These are phyloP conservation scores for Alloscopus bannaensis DNA, from an alignment of 2,888 invertebrate species.

Conservation along the genomic window DNA sequence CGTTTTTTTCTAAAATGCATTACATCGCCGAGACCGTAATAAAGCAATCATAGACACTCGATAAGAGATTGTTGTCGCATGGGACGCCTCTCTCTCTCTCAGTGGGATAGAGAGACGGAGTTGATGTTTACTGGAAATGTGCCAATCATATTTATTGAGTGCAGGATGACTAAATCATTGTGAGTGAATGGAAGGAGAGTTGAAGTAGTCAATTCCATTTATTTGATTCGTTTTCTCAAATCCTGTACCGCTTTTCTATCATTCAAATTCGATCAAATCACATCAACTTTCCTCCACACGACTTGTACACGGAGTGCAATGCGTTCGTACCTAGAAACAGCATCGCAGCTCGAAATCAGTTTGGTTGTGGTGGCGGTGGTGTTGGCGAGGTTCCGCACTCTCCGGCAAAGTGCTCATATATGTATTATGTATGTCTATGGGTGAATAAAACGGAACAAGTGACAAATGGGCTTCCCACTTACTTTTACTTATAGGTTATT, in stretches of 20 bases:
- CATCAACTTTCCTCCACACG: slow-evolving; percentile 44
- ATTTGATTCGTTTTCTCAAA: slow-evolving; percentile 52
- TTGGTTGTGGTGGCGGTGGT: not conserved
- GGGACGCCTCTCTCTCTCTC: no score
- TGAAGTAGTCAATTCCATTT: slow-evolving; percentile 50
- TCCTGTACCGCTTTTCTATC: slow-evolving; percentile 52
- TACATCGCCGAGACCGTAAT: slow-evolving; percentile 18
- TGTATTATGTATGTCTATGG: not conserved
- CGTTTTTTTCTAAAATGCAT: no score
- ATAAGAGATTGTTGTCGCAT: slow-evolving; percentile 31
- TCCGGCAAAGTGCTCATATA: not conserved
- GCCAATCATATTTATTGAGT: slow-evolving; percentile 64
- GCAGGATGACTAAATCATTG: slow-evolving; percentile 55
- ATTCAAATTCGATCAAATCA: slow-evolving; percentile 64
- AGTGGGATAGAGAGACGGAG: slow-evolving; percentile 19
- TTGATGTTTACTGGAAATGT: slow-evolving; percentile 61
- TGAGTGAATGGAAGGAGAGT: not conserved
- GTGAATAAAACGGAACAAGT: slow-evolving; percentile 28
- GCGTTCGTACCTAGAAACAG: slow-evolving; percentile 4
- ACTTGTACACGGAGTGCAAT: not conserved
- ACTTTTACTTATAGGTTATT: slow-evolving; percentile 57
- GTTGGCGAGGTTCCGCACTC: not conserved
- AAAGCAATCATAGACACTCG: slow-evolving; percentile 27
- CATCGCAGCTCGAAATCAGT: not conserved
- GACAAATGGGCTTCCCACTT: slow-evolving; percentile 62